Percentiles rank a stretch among this genome's conserved stretches.
Evolutionary conservation across 1,140 invertebrate genomes (phyloP).

Genomic region (Drosophila sucinea): DNA sequence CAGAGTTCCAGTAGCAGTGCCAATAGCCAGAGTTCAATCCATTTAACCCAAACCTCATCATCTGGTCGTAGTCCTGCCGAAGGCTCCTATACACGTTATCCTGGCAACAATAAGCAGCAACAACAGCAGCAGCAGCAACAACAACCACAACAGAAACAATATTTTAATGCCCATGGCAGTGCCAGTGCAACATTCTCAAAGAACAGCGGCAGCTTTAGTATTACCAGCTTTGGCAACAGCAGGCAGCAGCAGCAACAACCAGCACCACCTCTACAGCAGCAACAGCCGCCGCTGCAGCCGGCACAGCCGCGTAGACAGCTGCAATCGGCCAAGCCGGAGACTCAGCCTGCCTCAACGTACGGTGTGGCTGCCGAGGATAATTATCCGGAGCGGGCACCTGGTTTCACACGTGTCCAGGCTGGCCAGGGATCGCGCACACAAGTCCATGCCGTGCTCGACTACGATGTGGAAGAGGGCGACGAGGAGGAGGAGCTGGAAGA

Average conservation of each 20-base stretch:
- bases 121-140: conserved; percentile 29
- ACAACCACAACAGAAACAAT: conserved; percentile 62
- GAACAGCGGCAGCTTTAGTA: conserved; percentile 75
- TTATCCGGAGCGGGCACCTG: conserved; percentile 76
- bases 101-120: conserved; percentile 37
- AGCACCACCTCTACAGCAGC: conserved; percentile 30
- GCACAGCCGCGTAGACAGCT: conserved; percentile 31
- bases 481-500: conserved; percentile 63
- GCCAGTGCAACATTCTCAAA: conserved; percentile 63
- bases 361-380: conserved; percentile 61
- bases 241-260: conserved; percentile 29
- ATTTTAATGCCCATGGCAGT: conserved; percentile 68
- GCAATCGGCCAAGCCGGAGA: conserved; percentile 57
- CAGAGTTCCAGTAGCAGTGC: conserved; percentile 57
- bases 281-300: conserved; percentile 22
- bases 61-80: conserved; percentile 59
- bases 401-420: conserved; percentile 80
- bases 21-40: conserved; percentile 53
- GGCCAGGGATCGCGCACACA: conserved; percentile 79
- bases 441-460: conserved; percentile 82
- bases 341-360: conserved; percentile 61
- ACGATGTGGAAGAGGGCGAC: conserved; percentile 81
- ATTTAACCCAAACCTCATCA: conserved; percentile 53
- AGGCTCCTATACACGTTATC: conserved; percentile 61
- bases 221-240: conserved; percentile 69